phyloP scores from a whole-genome alignment of 2,797 vertebrate genomes.

The Falco cherrug region DNA sequence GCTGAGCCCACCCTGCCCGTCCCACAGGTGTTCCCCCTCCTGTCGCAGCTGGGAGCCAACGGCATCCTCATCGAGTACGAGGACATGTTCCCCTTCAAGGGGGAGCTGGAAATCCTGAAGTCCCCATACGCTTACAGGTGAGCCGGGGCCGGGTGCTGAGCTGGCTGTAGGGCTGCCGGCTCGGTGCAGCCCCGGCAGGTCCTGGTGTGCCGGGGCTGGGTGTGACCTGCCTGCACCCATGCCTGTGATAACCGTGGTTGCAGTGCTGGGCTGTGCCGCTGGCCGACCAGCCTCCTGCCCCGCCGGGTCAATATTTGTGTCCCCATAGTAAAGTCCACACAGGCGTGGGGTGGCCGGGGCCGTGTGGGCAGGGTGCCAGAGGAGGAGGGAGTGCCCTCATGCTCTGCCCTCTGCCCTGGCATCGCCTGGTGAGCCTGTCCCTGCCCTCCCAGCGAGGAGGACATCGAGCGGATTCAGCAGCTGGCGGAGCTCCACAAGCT shows the following conservation, averaged over 20 bases:
- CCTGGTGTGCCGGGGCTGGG: not conserved
- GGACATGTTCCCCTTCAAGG: constrained; percentile 84
- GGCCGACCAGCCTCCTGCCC: not conserved
- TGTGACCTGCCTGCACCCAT: not conserved
- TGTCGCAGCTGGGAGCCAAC: constrained; percentile 78
- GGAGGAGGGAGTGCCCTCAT: not conserved
- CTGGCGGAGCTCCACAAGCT: constrained; percentile 75
- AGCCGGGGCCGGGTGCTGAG: not conserved
- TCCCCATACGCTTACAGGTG: constrained; percentile 80
- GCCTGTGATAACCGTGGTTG: fast-evolving
- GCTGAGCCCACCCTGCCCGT: not conserved
- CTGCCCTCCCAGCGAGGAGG: constrained; percentile 70
- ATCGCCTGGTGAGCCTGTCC: not conserved
- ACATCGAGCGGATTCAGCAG: constrained; percentile 73
- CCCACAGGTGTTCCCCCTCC: constrained; percentile 78
- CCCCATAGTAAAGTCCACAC: not conserved
- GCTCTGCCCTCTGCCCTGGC: not conserved
- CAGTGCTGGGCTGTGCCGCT: not conserved
- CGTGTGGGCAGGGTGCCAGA: not conserved
- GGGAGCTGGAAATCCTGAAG: constrained; percentile 73
- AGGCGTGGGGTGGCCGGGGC: not conserved
- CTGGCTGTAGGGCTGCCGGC: not conserved
- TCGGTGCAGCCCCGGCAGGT: fast-evolving
- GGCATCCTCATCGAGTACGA: constrained; percentile 83
- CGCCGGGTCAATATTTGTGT: not conserved